Evolutionary conservation across 2,113 vertebrate genomes (phyloP).

Genomic region (Castor canadensis): DNA sequence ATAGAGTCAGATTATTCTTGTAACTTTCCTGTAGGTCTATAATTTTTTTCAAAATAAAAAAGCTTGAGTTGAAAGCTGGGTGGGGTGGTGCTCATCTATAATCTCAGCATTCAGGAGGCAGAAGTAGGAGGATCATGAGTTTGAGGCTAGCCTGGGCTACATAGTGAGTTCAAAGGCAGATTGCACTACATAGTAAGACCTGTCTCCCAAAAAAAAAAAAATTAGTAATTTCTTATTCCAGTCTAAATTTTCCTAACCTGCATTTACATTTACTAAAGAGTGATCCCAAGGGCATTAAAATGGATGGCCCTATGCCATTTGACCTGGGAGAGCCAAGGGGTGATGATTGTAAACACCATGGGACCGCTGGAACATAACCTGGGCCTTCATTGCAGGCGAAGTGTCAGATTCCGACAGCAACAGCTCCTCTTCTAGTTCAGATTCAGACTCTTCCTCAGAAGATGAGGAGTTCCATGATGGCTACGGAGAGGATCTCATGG

Average conservation of each 20-base stretch:
- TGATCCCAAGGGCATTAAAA: background rate
- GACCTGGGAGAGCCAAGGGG: background rate
- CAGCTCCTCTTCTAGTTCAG: slow-evolving; percentile 97
- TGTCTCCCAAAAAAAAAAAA: background rate
- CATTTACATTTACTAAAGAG: background rate
- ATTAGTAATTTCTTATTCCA: background rate
- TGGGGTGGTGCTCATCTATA: background rate
- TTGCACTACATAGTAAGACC: background rate
- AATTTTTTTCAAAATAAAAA: slow-evolving; percentile 10
- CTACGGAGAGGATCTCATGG: slow-evolving; percentile 98
- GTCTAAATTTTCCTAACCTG: background rate
- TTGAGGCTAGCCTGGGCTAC: no score
- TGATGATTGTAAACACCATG: no score
- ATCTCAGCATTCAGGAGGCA: background rate
- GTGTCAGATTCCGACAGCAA: slow-evolving; percentile 98
- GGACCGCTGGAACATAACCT: background rate
- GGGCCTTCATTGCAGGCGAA: slow-evolving; percentile 88
- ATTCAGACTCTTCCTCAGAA: slow-evolving; percentile 97
- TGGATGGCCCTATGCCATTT: background rate
- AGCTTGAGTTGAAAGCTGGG: background rate
- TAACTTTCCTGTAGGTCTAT: background rate
- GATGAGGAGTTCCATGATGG: slow-evolving; percentile 98
- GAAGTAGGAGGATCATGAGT: background rate
- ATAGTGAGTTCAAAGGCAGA: no score
- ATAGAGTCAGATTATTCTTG: background rate